Conservation (phyloP, 2,888 invertebrate species). For the Allolobophora icterica region DNA sequence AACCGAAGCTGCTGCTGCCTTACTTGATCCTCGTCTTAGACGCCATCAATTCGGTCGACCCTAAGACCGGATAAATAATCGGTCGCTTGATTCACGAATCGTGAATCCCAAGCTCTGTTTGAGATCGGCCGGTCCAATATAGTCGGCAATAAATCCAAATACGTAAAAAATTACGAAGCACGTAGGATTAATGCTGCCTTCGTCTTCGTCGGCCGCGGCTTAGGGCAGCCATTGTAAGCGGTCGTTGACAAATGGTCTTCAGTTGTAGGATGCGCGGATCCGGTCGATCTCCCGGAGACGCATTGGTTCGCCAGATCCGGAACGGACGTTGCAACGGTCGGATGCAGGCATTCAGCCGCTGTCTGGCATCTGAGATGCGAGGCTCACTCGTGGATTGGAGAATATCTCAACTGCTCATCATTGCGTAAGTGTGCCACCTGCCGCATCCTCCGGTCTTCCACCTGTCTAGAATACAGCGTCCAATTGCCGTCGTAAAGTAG, state of each 20-base stretch:
- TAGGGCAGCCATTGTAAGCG: neutral
- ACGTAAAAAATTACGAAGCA: neutral
- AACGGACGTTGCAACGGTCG: neutral
- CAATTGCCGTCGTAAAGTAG: neutral
- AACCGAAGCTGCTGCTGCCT: neutral
- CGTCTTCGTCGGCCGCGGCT: neutral
- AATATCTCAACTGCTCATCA: constrained; percentile 24
- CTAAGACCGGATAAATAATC: neutral
- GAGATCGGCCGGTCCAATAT: neutral
- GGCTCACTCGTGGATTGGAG: neutral
- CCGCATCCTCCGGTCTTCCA: neutral
- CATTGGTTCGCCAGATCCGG: constrained; percentile 22
- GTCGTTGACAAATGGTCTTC: neutral
- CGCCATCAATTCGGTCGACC: neutral
- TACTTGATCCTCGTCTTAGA: too few relatives aligned
- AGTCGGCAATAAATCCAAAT: neutral
- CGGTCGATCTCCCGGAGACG: neutral
- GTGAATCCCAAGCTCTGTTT: neutral
- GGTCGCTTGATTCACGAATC: neutral
- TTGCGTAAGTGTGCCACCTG: neutral
- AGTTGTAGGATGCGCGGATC: constrained; percentile 25
- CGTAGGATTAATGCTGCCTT: neutral
- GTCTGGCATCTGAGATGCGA: constrained; percentile 14
- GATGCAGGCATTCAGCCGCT: neutral
- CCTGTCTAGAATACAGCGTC: neutral